phyloP scores from a whole-genome alignment of 2,113 vertebrate species.

The Salvelinus sp. region DNA sequence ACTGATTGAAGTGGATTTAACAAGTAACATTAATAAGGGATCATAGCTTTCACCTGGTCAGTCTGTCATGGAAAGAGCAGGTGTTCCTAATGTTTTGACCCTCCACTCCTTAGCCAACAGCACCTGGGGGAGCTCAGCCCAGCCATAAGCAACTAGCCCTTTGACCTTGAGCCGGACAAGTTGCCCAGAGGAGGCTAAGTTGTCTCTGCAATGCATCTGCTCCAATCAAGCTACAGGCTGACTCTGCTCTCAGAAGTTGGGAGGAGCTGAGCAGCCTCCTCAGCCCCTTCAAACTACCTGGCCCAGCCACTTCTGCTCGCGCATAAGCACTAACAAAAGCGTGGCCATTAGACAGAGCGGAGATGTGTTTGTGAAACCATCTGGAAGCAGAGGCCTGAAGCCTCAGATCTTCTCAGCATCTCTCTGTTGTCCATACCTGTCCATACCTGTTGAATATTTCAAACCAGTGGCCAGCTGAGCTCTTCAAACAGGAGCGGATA shows the following conservation, averaged over 20 bases:
- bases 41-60: no score
- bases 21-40: no score
- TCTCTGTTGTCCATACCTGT: not conserved
- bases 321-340: constrained; percentile 11
- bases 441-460: not conserved
- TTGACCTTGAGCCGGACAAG: not conserved
- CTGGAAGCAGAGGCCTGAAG: constrained; percentile 20
- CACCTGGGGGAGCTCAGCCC: not conserved
- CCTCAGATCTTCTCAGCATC: not conserved
- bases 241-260: no score
- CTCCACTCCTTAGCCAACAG: not conserved
- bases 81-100: not conserved
- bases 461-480: not conserved
- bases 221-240: not conserved
- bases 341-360: constrained; percentile 10
- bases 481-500: no score
- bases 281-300: not conserved
- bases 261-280: no score
- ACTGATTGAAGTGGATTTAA: no score
- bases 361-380: constrained; percentile 31
- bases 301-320: constrained; percentile 1
- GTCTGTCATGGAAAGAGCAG: not conserved
- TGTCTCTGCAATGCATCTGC: not conserved
- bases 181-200: not conserved
- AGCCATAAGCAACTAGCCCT: not conserved